Percentiles rank a stretch among this genome's conserved stretches.
These are phyloP conservation scores for Helogale parvula DNA, from an alignment of 2,113 vertebrate genomes.

Conservation along the genomic window DNA sequence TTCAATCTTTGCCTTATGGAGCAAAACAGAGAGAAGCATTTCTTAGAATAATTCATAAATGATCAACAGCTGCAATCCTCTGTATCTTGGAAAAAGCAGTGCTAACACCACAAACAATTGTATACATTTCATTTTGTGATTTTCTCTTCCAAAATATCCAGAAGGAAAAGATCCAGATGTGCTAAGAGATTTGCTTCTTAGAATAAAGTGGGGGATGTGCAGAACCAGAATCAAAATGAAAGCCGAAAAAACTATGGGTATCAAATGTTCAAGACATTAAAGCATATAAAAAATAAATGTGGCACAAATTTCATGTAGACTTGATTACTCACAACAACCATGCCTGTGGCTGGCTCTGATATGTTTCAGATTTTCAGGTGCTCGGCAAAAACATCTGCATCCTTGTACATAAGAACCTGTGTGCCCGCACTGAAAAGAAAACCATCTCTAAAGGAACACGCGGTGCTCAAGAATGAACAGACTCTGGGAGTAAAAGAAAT, in stretches of 20 bases:
- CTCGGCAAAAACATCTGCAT: background rate
- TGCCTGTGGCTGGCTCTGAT: background rate
- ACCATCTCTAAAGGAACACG: background rate
- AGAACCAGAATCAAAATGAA: slow-evolving; percentile 12
- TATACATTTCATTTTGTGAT: background rate
- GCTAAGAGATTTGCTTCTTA: background rate
- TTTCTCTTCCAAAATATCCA: background rate
- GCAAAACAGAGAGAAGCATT: background rate
- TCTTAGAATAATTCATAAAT: background rate
- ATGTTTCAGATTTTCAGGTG: background rate
- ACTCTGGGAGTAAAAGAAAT: background rate
- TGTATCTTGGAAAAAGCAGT: background rate
- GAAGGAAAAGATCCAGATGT: slow-evolving; percentile 40
- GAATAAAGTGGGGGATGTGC: background rate
- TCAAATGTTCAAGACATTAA: background rate
- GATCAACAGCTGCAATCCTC: background rate
- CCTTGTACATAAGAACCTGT: background rate
- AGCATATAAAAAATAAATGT: background rate
- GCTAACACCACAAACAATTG: background rate
- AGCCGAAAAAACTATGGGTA: background rate
- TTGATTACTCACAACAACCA: background rate
- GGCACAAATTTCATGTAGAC: background rate
- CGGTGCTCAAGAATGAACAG: background rate
- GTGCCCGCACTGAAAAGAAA: background rate
- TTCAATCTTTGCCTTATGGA: background rate